These are phyloP conservation scores for Acipenser oxyrinchus DNA, from an alignment of 2,797 vertebrate genomes.

Conservation along the genomic window DNA sequence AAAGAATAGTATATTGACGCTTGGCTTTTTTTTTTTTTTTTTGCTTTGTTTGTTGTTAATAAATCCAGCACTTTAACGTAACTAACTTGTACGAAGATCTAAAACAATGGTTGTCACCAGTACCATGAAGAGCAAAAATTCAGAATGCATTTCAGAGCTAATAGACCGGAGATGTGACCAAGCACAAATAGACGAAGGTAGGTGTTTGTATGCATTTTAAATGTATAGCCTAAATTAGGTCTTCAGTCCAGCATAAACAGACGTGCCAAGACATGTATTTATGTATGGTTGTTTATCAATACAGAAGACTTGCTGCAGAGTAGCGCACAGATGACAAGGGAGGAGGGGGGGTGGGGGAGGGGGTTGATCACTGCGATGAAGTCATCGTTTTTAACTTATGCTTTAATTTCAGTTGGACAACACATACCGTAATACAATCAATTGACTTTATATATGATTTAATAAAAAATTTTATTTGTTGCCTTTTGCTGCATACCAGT, in stretches of 20 bases:
- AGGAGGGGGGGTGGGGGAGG: constrained; percentile 1
- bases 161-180: constrained; percentile 45
- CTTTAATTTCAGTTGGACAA: too few species aligned
- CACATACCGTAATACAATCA: too few species aligned
- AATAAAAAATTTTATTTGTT: too few species aligned
- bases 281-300: constrained; percentile 23
- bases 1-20: too few species aligned
- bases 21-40: background rate
- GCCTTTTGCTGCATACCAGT: too few species aligned
- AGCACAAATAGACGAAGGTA: constrained; percentile 59
- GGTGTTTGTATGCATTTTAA: background rate
- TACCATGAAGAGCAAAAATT: constrained; percentile 53
- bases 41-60: background rate
- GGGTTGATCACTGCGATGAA: constrained; percentile 39
- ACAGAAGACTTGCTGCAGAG: constrained; percentile 38
- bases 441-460: too few species aligned
- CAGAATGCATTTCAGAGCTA: constrained; percentile 43
- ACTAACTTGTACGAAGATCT: background rate
- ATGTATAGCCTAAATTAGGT: too few species aligned
- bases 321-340: constrained; percentile 14
- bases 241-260: too few species aligned
- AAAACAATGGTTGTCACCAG: constrained; percentile 55
- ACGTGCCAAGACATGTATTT: too few species aligned
- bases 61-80: constrained; percentile 18
- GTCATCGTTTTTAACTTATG: constrained; percentile 39